A percentile compares a stretch with the other conserved stretches of the same genome.
These are phyloP conservation scores for Cephus nigrinus DNA, from an alignment of 2,888 invertebrate species.

Conservation along the genomic window DNA sequence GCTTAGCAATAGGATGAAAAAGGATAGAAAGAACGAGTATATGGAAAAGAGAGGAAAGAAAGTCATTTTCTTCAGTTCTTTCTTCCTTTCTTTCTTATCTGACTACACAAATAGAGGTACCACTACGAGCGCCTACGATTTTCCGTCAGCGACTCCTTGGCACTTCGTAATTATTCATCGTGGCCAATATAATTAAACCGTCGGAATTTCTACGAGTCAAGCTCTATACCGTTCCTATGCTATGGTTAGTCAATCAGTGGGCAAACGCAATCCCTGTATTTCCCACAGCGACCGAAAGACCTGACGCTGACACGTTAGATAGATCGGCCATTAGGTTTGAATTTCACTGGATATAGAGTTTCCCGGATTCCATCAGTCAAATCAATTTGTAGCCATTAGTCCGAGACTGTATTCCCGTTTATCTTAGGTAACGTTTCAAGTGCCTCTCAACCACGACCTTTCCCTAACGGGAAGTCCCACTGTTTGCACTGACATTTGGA, in stretches of 20 bases:
- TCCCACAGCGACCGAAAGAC: conserved; percentile 39
- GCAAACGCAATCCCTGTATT: conserved; percentile 37
- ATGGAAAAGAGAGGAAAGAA: neutral
- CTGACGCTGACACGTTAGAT: conserved; percentile 61
- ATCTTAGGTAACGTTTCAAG: conserved; percentile 34
- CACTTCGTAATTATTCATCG: neutral
- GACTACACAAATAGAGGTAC: conserved; percentile 16
- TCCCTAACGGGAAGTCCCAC: neutral
- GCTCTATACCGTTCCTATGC: neutral
- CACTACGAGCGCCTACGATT: neutral
- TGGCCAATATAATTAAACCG: neutral
- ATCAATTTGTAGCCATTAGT: conserved; percentile 66
- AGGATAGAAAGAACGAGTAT: neutral
- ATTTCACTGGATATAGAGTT: conserved; percentile 60
- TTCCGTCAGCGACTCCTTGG: neutral
- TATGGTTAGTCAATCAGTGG: conserved; percentile 27
- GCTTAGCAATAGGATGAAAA: neutral
- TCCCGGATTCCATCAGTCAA: conserved; percentile 59
- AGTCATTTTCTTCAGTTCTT: neutral
- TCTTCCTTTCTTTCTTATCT: neutral
- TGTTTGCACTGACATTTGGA: neutral
- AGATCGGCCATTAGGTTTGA: conserved; percentile 64
- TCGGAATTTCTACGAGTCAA: neutral
- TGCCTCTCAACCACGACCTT: neutral
- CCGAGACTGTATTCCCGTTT: conserved; percentile 34